Base-by-base conservation (phyloP, 2,888 invertebrate genomes). In the Aquatica leii region DNA sequence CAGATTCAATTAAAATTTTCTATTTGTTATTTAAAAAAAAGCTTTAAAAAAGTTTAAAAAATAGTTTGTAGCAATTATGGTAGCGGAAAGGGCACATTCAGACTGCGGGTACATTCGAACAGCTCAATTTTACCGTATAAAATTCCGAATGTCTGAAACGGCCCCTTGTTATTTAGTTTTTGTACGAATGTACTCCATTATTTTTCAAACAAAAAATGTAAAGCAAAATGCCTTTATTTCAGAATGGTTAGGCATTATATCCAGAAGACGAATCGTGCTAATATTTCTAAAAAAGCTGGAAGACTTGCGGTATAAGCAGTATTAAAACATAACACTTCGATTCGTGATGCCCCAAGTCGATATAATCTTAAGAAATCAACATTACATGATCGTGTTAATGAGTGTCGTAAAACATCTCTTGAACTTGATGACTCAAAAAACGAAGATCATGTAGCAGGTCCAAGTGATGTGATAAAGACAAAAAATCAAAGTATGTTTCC, bases 401-500 rank as follows among this genome's bases (percentile, higher is more conserved):
- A 43, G n/a, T 43, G 5, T 43, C 43, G 43, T 43, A 43, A 43
- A 43, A 12, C 9, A 43, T 43, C 43, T 48, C 20, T 48, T 48
- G 48, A 48, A 6, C 18, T 48, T 48, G 48, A 48, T 48, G 48
- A 48, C 48, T 18, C 48, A 15, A n/a, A 21, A 48, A 48, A 48
- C 48, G 48, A 48, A 48, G 21, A 48, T 48, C 17, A 48, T 48
- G 48, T 48, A 21, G 48, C 48, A 48, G 48, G 21, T 48, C 18
- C 11, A 48, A 18, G 31, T 31, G 31, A 31, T 31, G 31, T 9
- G 20, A 48, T 48, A 21, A 20, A 48, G 48, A 48, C 48, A 17
- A 48, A 48, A 48, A 31, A 11, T 63, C 62, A 9, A 71, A 70
- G 56, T 65, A 68, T 52, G 21, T 57, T n/a, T 57, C 52, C 18